These are phyloP conservation scores for Liopterus haemorrhoidalis DNA, from an alignment of 2,888 invertebrate genomes.

Conservation along the genomic window DNA sequence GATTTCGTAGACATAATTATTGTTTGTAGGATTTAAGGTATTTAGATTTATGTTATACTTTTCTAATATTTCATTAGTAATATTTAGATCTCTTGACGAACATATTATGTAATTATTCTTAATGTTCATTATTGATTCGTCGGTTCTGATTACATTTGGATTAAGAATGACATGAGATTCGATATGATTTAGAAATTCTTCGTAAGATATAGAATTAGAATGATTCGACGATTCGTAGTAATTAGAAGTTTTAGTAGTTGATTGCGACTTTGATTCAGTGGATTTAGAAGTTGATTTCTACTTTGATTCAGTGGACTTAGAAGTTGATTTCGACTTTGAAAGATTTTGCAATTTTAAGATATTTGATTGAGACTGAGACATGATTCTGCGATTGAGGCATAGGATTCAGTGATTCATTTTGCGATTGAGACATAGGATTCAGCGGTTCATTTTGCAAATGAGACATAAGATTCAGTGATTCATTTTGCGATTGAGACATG, in stretches of 20 bases:
- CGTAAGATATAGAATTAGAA: neutral
- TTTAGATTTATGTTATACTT: neutral
- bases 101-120: constrained; percentile 11
- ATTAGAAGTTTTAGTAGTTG: neutral
- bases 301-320: too few relatives aligned
- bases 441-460: too few relatives aligned
- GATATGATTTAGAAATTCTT: constrained; percentile 1
- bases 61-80: constrained; percentile 2
- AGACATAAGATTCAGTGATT: too few relatives aligned
- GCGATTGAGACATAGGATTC: too few relatives aligned
- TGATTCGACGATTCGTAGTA: too few relatives aligned
- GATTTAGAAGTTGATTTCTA: neutral
- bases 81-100: constrained; percentile 4
- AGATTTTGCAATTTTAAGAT: too few relatives aligned
- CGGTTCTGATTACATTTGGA: constrained; percentile 3
- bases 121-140: constrained; percentile 3
- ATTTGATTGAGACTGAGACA: too few relatives aligned
- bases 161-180: constrained; percentile 4
- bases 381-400: too few relatives aligned
- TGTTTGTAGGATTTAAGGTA: neutral
- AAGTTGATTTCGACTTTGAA: too few relatives aligned
- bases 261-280: constrained; percentile 9
- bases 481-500: too few relatives aligned
- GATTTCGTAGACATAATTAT: constrained; percentile 2
- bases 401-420: too few relatives aligned